Percentiles rank a stretch among this genome's conserved stretches.
Evolutionary conservation across 2,113 vertebrate species (phyloP).

Genomic region (Pithys albifrons): DNA sequence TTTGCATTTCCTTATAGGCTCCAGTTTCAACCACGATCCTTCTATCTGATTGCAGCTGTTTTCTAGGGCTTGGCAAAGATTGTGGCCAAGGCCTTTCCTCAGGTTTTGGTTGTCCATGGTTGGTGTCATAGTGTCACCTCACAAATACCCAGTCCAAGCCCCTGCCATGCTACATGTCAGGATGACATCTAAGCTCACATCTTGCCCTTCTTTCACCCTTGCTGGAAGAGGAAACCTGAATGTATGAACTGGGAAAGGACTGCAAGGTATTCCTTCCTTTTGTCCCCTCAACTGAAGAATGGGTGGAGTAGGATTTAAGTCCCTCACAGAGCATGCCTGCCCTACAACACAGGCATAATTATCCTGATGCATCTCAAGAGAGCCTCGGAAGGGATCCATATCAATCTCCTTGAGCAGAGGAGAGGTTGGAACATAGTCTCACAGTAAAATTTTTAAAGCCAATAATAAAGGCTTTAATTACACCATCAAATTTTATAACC

Average conservation of each 20-base stretch:
- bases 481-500: slow-evolving; percentile 50
- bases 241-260: background rate
- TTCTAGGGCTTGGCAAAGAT: background rate
- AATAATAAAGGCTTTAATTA: slow-evolving; percentile 33
- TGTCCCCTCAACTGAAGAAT: background rate
- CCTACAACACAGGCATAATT: background rate
- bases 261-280: background rate
- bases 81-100: background rate
- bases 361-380: background rate
- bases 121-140: background rate
- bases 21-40: background rate
- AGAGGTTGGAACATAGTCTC: background rate
- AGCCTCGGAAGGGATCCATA: background rate
- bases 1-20: background rate
- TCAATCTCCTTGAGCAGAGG: background rate
- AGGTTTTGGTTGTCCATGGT: background rate
- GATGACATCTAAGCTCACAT: background rate
- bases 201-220: background rate
- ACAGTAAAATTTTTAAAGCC: background rate
- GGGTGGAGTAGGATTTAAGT: background rate
- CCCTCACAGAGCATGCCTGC: background rate
- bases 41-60: background rate
- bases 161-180: background rate
- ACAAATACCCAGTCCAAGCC: background rate
- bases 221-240: background rate